These are phyloP conservation scores for Drosophila infuscata DNA, from an alignment of 2,888 invertebrate genomes.

Conservation along the genomic window DNA sequence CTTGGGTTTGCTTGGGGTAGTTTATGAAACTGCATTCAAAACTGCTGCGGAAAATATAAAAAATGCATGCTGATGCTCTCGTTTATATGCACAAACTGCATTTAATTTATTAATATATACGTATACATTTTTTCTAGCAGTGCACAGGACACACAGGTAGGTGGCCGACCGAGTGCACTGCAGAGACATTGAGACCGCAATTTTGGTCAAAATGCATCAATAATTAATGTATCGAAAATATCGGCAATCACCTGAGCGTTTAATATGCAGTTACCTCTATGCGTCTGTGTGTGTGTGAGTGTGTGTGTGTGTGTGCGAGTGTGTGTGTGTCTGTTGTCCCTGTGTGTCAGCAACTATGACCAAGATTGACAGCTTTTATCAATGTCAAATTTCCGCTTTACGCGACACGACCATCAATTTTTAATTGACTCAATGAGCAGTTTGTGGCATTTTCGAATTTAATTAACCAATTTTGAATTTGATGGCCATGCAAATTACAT, in stretches of 20 bases:
- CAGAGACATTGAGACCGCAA: slow-evolving; percentile 23
- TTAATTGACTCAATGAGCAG: slow-evolving; percentile 37
- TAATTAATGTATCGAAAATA: slow-evolving; percentile 41
- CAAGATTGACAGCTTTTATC: slow-evolving; percentile 40
- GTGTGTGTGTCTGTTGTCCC: neutral
- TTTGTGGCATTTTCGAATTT: slow-evolving; percentile 32
- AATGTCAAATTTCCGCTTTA: slow-evolving; percentile 23
- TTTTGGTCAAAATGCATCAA: slow-evolving; percentile 39
- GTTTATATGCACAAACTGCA: slow-evolving; percentile 77
- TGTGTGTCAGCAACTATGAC: slow-evolving; percentile 17
- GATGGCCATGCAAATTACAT: slow-evolving; percentile 30
- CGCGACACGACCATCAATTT: slow-evolving; percentile 34
- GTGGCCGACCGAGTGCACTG: neutral
- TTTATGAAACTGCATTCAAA: slow-evolving; percentile 62
- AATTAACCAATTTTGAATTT: slow-evolving; percentile 51
- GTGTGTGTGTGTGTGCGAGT: slow-evolving; percentile 9
- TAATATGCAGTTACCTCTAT: slow-evolving; percentile 44
- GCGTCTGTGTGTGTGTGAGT: slow-evolving; percentile 9
- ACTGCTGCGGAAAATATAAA: slow-evolving; percentile 56
- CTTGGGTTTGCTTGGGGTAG: slow-evolving; percentile 27
- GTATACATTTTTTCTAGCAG: slow-evolving; percentile 49
- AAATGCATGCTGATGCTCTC: slow-evolving; percentile 74
- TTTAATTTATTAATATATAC: slow-evolving; percentile 71
- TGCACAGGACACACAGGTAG: slow-evolving; percentile 4
- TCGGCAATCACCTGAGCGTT: slow-evolving; percentile 30